Evolutionary conservation across 2,888 invertebrate species (phyloP), one percentile per base, ranked within the genome.

Genomic region (Clivina fossor): DNA sequence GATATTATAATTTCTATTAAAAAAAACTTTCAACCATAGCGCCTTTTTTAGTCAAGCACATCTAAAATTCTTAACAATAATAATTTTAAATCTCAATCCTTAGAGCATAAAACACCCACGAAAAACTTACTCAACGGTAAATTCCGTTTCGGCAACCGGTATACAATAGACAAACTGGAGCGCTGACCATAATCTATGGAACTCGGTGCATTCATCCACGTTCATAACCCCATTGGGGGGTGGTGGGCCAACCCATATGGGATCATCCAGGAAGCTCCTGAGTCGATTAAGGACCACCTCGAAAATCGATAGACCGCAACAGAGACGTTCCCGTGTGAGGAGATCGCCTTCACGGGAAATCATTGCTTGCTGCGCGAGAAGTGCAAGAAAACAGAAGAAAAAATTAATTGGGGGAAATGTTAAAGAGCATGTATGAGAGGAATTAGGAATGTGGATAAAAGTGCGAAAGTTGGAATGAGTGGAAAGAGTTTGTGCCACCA

Each of bases 131-230:
- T 97, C 97, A 1, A 97, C 92, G 13, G 96, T 97, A 67, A 91
- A 95, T 75, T 98, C 94, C 1, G 93, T 94, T 61, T 93, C 93
- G 3, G 91, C 92, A 18, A 95, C 93, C 0, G 98, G 97, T 67
- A 96, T 93, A 71, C 96, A 97, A 74, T 97, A 96, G 47, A 97
- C 90, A 79, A 99, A 98, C 73, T 99, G 98, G 24, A 99, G 78
- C 0, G 97, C 98, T 0, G 96, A 97, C 98, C 98, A 99, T 38
- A 98, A 76, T 22, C 81, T 73, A 75, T 98, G 97, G 75, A 98
- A 99, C 78, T 99, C 98, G 1, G 88, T 88, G 69, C 97, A 97
- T 74, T 97, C 97, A 72, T 97, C 96, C 0, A 96, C 86, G 72
- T 94, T 93, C 78, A 95, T 91, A 11, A 97, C 95, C 55, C 95